These are phyloP conservation scores for Silurus aristotelis DNA, from an alignment of 2,797 vertebrate species.

Conservation along the genomic window DNA sequence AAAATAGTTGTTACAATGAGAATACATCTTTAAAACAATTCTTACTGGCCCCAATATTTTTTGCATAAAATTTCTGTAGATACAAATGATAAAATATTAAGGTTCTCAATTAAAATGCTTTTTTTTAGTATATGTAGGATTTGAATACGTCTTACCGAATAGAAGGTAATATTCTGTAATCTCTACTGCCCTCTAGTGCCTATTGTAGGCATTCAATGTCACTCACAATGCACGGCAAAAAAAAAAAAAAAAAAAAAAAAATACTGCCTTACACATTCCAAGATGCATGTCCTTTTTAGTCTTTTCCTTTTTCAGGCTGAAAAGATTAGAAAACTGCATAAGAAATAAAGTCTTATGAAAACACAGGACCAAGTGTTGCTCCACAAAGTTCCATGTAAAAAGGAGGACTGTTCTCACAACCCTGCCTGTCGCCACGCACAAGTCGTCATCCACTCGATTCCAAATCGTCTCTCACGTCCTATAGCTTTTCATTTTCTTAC, in stretches of 20 bases:
- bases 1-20: conserved; percentile 1
- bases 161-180: conserved; percentile 34
- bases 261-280: conserved; percentile 17
- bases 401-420: not conserved
- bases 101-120: conserved; percentile 15
- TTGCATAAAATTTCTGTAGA: conserved; percentile 38
- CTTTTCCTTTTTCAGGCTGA: not conserved
- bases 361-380: not conserved
- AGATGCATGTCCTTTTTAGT: conserved; percentile 27
- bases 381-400: not conserved
- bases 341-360: conserved; percentile 14
- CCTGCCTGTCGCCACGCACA: not conserved
- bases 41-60: conserved; percentile 22
- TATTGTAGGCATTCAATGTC: conserved; percentile 44
- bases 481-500: not conserved
- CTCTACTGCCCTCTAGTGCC: conserved; percentile 67
- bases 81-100: conserved; percentile 46
- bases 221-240: conserved; percentile 10
- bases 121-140: conserved; percentile 35
- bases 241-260: not conserved
- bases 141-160: conserved; percentile 46
- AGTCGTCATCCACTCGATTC: not conserved
- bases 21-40: not conserved
- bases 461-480: not conserved
- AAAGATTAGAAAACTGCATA: not conserved